phyloP scores from a whole-genome alignment of 2,888 invertebrate species.

The Lepas anatifera region DNA sequence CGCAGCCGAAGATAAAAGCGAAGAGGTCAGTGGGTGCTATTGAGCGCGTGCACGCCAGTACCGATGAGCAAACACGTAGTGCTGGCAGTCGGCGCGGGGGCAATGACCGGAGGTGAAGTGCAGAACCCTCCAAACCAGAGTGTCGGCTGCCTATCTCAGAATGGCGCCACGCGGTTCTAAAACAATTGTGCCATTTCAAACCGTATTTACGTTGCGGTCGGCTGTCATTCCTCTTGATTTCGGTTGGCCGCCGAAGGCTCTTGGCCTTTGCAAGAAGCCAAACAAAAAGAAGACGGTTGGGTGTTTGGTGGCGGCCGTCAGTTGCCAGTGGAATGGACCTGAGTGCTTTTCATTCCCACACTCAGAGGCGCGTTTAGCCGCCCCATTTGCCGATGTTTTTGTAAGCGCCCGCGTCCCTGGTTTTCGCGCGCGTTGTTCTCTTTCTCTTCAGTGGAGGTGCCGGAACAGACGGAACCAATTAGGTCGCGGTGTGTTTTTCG shows the following conservation, averaged over 20 bases:
- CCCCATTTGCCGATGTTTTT: background rate
- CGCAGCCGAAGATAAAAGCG: background rate
- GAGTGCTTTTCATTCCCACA: background rate
- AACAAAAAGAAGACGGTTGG: background rate
- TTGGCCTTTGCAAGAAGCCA: background rate
- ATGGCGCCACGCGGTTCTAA: background rate
- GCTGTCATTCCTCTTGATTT: conserved; percentile 1
- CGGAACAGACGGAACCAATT: background rate
- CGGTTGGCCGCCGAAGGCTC: background rate
- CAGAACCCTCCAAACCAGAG: too few species aligned
- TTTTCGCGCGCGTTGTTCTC: background rate
- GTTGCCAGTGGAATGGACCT: background rate
- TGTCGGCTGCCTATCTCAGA: too few species aligned
- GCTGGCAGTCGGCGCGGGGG: background rate
- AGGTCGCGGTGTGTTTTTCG: background rate
- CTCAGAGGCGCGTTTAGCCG: background rate
- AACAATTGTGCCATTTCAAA: background rate
- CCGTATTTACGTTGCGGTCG: background rate
- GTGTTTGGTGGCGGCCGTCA: background rate
- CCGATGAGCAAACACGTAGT: background rate
- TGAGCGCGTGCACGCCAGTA: background rate
- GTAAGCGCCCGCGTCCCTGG: background rate
- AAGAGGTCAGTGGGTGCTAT: background rate
- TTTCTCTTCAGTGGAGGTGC: background rate
- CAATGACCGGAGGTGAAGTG: too few species aligned